Conservation (phyloP, 1,140 invertebrate species). For the Phymorhynchus buccinoides region DNA sequence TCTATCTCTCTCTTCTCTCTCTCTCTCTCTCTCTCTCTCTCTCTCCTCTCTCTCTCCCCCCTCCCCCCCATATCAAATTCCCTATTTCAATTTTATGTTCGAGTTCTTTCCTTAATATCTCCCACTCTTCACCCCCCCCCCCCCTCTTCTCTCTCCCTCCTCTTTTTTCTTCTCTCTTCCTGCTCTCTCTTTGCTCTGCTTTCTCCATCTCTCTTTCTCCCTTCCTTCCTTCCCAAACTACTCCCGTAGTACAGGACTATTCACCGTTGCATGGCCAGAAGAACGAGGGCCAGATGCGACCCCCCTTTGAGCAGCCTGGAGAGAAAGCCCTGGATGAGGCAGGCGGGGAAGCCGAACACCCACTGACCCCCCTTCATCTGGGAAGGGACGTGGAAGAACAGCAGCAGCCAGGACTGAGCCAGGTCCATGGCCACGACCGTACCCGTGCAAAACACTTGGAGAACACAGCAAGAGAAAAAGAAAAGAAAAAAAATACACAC, state of each 20-base stretch:
- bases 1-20: too few relatives aligned
- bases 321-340: background rate
- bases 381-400: background rate
- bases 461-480: too few relatives aligned
- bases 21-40: too few relatives aligned
- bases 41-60: too few relatives aligned
- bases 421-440: background rate
- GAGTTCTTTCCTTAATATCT: too few relatives aligned
- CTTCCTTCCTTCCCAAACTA: background rate
- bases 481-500: background rate
- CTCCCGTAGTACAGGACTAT: too few relatives aligned
- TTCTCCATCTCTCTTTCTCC: background rate
- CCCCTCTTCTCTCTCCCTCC: background rate
- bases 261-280: background rate
- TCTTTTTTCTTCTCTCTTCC: too few relatives aligned
- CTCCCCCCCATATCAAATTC: too few relatives aligned
- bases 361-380: background rate
- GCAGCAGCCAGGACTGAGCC: background rate
- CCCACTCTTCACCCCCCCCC: background rate
- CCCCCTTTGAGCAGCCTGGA: background rate
- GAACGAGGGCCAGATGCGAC: background rate
- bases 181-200: too few relatives aligned
- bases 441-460: background rate
- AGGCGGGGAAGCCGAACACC: background rate
- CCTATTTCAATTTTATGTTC: too few relatives aligned